A percentile compares a stretch with the other conserved stretches of the same genome.
phyloP scores from a whole-genome alignment of 2,888 invertebrate genomes.

The Sicus ferrugineus region DNA sequence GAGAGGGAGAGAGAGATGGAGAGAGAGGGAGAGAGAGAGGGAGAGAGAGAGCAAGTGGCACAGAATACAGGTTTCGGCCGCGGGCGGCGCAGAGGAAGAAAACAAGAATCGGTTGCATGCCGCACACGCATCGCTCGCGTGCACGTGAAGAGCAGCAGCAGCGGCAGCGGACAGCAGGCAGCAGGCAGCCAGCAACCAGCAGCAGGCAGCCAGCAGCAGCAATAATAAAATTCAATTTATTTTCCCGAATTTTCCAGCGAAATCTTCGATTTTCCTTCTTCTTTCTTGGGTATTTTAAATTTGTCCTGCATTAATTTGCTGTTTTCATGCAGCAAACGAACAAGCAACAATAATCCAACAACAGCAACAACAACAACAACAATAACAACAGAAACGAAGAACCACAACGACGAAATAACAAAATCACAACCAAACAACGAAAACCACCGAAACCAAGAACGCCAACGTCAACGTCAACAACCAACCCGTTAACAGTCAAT shows the following conservation, averaged over 20 bases:
- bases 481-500: background rate
- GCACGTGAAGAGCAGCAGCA: background rate
- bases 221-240: conserved; percentile 46
- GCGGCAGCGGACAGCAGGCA: background rate
- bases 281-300: too few species aligned
- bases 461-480: background rate
- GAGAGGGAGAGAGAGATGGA: too few species aligned
- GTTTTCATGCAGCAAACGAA: conserved; percentile 30
- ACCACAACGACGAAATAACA: conserved; percentile 48
- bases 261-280: background rate
- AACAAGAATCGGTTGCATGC: conserved; percentile 4
- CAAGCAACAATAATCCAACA: conserved; percentile 44
- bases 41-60: background rate
- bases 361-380: conserved; percentile 43
- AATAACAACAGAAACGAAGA: conserved; percentile 42
- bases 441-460: background rate
- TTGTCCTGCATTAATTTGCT: too few species aligned
- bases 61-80: conserved; percentile 6
- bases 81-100: background rate
- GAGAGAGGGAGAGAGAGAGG: background rate
- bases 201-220: conserved; percentile 7
- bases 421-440: conserved; percentile 56
- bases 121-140: background rate
- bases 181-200: background rate
- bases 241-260: too few species aligned